Evolutionary conservation across 2,888 invertebrate species (phyloP).

Genomic region (Aphidius colemani): DNA sequence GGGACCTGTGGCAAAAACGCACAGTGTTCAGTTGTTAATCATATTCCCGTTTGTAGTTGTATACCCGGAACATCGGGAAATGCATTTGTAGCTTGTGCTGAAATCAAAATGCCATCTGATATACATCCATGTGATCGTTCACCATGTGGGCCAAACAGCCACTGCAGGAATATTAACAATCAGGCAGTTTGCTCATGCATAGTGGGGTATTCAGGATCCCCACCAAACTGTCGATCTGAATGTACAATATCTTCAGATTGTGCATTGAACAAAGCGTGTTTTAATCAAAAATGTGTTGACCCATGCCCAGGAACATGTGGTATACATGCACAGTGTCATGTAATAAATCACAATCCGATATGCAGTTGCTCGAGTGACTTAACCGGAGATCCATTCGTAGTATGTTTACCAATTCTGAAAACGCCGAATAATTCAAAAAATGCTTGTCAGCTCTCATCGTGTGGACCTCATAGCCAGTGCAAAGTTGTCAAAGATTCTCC

Average conservation of each 20-base stretch:
- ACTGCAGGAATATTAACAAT: conserved; percentile 68
- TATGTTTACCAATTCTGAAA: conserved; percentile 65
- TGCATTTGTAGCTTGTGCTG: conserved; percentile 50
- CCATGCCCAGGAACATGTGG: conserved; percentile 64
- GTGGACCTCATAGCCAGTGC: conserved; percentile 68
- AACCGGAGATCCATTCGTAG: conserved; percentile 63
- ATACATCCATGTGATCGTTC: conserved; percentile 67
- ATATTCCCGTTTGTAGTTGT: conserved; percentile 65
- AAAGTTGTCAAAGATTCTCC: conserved; percentile 64
- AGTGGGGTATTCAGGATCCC: conserved; percentile 69
- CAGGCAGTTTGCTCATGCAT: conserved; percentile 71
- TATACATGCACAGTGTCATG: conserved; percentile 62
- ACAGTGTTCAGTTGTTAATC: conserved; percentile 63
- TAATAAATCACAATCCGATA: conserved; percentile 63
- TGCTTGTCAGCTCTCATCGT: conserved; percentile 56
- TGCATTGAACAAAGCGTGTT: conserved; percentile 67
- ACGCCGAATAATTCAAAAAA: conserved; percentile 34
- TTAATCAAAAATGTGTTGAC: conserved; percentile 66
- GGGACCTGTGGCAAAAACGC: conserved; percentile 63
- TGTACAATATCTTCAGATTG: conserved; percentile 73
- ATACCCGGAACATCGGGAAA: conserved; percentile 58
- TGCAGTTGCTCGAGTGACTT: conserved; percentile 61
- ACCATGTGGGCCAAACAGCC: conserved; percentile 72
- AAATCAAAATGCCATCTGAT: conserved; percentile 31
- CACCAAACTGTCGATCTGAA: conserved; percentile 71